phyloP scores from a whole-genome alignment of 2,888 invertebrate species.

The Drosophila meridiana region DNA sequence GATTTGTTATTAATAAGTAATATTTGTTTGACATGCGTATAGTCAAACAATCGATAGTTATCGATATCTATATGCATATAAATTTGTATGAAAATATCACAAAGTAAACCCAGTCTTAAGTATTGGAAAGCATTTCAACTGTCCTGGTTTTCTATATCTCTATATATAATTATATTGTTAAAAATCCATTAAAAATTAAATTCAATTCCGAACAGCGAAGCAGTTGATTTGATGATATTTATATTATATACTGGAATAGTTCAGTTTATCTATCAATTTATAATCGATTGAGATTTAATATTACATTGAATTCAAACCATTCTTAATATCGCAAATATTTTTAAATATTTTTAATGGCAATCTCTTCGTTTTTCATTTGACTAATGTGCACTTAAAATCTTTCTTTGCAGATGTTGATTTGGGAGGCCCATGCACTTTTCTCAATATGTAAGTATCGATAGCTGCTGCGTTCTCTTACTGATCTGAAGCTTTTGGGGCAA shows the following conservation, averaged over 20 bases:
- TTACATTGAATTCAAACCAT: not conserved
- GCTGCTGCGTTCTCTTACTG: conserved; percentile 11
- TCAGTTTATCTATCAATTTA: not conserved
- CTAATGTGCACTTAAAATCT: not conserved
- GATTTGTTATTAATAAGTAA: not conserved
- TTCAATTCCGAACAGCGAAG: not conserved
- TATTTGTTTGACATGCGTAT: not conserved
- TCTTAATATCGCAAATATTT: not conserved
- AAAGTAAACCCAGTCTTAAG: too few species aligned
- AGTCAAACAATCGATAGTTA: not conserved
- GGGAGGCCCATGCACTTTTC: conserved; percentile 26
- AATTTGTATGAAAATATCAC: too few species aligned
- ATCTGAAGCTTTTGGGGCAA: not conserved
- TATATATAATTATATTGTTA: too few species aligned
- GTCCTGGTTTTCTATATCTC: too few species aligned
- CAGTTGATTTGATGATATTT: not conserved
- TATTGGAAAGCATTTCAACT: too few species aligned
- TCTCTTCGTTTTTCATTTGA: not conserved
- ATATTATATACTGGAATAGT: too few species aligned
- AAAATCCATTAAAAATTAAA: not conserved
- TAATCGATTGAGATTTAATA: not conserved
- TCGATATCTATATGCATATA: not conserved
- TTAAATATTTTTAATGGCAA: not conserved
- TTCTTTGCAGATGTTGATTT: conserved; percentile 39
- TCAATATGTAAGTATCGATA: conserved; percentile 53